phyloP scores from a whole-genome alignment of 1,140 invertebrate genomes.

The Gonatopus flavifemur region DNA sequence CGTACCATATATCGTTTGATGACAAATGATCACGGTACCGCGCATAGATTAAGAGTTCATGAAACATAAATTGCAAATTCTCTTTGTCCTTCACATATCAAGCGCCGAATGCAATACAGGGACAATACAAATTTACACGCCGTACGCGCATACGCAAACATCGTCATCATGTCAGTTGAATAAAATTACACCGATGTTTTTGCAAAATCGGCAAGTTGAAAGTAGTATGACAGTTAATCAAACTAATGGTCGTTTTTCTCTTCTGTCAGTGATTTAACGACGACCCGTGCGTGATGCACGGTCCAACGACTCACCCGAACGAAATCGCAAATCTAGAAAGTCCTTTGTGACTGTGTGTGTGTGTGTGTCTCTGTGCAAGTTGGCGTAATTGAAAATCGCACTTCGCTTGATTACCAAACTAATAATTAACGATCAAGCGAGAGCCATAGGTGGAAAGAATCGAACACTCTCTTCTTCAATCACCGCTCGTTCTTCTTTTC shows the following conservation, averaged over 20 bases:
- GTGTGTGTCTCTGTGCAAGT: neutral
- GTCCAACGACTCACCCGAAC: neutral
- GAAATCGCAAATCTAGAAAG: neutral
- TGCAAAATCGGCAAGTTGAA: slow-evolving; percentile 15
- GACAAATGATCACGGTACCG: too few relatives aligned
- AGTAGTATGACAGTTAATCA: slow-evolving; percentile 39
- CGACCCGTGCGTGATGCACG: neutral
- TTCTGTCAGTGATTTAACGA: slow-evolving; percentile 2
- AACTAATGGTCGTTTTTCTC: slow-evolving; percentile 35
- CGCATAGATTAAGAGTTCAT: too few relatives aligned
- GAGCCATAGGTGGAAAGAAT: too few relatives aligned
- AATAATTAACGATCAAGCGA: slow-evolving; percentile 35
- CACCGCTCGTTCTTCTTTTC: too few relatives aligned
- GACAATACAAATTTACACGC: too few relatives aligned
- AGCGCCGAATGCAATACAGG: too few relatives aligned
- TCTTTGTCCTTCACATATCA: too few relatives aligned
- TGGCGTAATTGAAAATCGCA: slow-evolving; percentile 35
- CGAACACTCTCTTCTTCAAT: too few relatives aligned
- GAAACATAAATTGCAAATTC: too few relatives aligned
- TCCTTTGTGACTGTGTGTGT: neutral
- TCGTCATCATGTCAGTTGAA: too few relatives aligned
- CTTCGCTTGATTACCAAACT: slow-evolving; percentile 36
- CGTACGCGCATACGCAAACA: too few relatives aligned
- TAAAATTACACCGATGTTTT: slow-evolving; percentile 5
- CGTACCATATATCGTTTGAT: too few relatives aligned